Percentiles rank a stretch among this genome's conserved stretches.
These are phyloP conservation scores for Heliothis virescens DNA, from an alignment of 1,140 invertebrate species.

Conservation along the genomic window DNA sequence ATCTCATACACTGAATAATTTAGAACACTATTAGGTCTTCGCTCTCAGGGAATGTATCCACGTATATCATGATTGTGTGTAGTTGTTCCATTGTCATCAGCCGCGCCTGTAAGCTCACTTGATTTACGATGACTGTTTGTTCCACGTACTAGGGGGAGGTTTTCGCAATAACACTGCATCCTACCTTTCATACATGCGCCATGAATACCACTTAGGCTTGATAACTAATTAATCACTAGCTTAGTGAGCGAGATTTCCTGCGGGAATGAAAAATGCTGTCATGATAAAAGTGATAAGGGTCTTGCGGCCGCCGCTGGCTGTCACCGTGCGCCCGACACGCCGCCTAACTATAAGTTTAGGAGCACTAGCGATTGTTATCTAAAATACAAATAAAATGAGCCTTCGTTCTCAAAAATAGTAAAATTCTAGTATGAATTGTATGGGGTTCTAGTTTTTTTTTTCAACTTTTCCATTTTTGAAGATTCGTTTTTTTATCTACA, in stretches of 20 bases:
- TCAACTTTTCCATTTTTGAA: no score
- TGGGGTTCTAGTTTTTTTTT: no score
- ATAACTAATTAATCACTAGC: conserved; percentile 79
- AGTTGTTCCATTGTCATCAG: neutral
- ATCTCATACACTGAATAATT: neutral
- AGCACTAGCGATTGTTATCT: conserved; percentile 26
- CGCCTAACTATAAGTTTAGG: conserved; percentile 16
- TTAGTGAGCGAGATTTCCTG: conserved; percentile 69
- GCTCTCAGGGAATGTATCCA: neutral
- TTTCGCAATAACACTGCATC: conserved; percentile 35
- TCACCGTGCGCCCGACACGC: conserved; percentile 19
- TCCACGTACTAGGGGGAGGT: neutral
- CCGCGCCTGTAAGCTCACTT: conserved; percentile 19
- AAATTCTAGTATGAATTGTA: no score
- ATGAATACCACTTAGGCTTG: conserved; percentile 53
- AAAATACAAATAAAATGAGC: neutral
- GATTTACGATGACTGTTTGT: conserved; percentile 40
- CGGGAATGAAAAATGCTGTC: conserved; percentile 72
- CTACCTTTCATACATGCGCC: conserved; percentile 42
- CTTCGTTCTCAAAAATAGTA: neutral
- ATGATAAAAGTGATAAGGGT: conserved; percentile 74
- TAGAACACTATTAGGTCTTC: neutral
- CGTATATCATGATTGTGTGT: neutral
- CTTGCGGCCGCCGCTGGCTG: conserved; percentile 51
- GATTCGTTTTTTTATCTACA: no score